Base-by-base conservation (phyloP, 37 sponge, comb jelly and placozoan genomes). In the Beroe forskalii region DNA sequence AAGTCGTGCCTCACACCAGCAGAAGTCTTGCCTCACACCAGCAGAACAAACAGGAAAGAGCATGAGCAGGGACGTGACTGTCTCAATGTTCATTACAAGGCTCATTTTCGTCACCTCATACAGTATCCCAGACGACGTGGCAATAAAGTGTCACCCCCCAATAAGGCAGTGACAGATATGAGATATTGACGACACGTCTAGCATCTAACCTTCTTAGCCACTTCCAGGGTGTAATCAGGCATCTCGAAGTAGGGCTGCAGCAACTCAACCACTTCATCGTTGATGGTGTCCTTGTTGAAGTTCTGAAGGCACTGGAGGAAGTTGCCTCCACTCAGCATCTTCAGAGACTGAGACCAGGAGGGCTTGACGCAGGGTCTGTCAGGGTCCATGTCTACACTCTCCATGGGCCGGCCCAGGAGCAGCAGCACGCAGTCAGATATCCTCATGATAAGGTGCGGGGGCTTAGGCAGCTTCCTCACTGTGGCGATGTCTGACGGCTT, bases 231-330 rank as follows among this genome's bases (percentile, higher is more conserved):
- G 91, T 96, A 99, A 90, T 99, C 99, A 43, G 95, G 96, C 95
- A 94, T 94, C 9, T 69, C 92, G 90, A 99, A 94, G 92, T 99
- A 99, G 28, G 99, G 99, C 43, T 92, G 89, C 92, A 99, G 75
- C 86, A 99, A 90, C 91, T 99, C 97, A 19, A 99, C 99, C 41
- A 93, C 96, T 90, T 99, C 99, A 36, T 95, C 99, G 60, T 96
- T 99, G 62, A 99, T 99, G 61, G 91, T 92, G 92, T 99, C 99
- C 91, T 99, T 99, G 67, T 93, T 90, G 76, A 96, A 99, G 91
- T 92, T 93, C 91, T 94, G 97, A 0, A 99, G 93, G 27, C 91
- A 72, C 43, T 91, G 83, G 0, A 99, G 93, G 91, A 99, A 99
- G 1, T 94, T 94, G 24, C 93, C 76, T 40, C 93, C 93, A 90